Evolutionary conservation across 2,113 vertebrate genomes (phyloP).

Genomic region (Pelecanoides urinatrix): DNA sequence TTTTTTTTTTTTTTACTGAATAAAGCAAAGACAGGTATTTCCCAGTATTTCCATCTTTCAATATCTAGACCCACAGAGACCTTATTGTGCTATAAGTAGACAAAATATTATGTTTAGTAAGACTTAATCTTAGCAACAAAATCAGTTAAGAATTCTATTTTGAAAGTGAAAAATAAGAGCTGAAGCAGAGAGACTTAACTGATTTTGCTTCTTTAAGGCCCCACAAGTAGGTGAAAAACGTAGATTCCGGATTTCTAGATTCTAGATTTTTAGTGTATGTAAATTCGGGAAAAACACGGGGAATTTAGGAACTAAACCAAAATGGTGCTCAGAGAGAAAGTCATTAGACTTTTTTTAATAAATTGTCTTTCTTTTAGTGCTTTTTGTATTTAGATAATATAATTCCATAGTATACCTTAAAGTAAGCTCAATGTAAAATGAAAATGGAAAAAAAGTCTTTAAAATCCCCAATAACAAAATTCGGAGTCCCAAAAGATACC

Average conservation of each 20-base stretch:
- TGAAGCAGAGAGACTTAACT: neutral
- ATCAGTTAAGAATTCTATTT: neutral
- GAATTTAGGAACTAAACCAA: neutral
- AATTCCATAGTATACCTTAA: neutral
- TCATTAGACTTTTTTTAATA: neutral
- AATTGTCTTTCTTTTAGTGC: neutral
- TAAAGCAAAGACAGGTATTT: neutral
- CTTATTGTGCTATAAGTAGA: neutral
- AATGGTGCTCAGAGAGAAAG: neutral
- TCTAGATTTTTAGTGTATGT: neutral
- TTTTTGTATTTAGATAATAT: neutral
- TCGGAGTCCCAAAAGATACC: neutral
- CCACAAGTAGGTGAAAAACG: neutral
- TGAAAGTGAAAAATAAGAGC: neutral
- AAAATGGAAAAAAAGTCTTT: neutral
- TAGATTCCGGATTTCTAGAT: neutral
- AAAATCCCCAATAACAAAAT: neutral
- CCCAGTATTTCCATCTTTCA: neutral
- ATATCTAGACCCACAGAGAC: neutral
- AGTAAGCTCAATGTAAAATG: neutral
- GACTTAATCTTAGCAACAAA: neutral
- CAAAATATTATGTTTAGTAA: neutral
- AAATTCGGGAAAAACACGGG: neutral
- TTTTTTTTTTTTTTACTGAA: neutral
- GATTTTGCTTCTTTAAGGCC: neutral